A percentile compares a stretch with the other conserved stretches of the same genome.
Evolutionary conservation across 1,140 invertebrate genomes (phyloP).

Genomic region (Calosoma granatense): DNA sequence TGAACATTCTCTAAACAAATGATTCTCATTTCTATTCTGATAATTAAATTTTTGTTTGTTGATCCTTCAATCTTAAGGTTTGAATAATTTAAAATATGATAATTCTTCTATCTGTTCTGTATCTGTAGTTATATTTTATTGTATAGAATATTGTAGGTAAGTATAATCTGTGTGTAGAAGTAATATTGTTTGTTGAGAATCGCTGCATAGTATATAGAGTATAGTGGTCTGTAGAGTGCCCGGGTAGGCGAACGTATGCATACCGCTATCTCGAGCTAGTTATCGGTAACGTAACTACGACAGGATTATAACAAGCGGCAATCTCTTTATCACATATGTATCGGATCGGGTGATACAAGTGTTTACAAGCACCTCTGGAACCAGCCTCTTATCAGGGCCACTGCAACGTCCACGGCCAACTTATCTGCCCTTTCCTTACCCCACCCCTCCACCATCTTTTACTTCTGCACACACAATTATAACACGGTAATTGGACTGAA

Average conservation of each 20-base stretch:
- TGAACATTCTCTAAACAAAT: too few relatives aligned
- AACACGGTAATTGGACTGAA: too few relatives aligned
- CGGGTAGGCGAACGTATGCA: background rate
- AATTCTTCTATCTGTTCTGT: background rate
- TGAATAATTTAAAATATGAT: background rate
- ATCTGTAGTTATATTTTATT: background rate
- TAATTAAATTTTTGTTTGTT: too few relatives aligned
- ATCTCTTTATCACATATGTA: background rate
- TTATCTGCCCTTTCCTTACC: too few relatives aligned
- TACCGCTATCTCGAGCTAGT: background rate
- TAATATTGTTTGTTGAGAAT: background rate
- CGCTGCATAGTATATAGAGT: background rate
- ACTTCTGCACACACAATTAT: too few relatives aligned
- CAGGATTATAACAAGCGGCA: background rate
- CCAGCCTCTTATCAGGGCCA: background rate
- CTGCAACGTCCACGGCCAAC: background rate
- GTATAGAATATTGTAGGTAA: background rate
- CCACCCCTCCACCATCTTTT: too few relatives aligned
- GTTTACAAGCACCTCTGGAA: background rate
- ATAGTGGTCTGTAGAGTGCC: background rate
- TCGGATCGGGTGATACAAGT: background rate
- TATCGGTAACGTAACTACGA: background rate
- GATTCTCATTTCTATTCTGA: too few relatives aligned
- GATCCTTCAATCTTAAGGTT: too few relatives aligned
- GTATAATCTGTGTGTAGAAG: background rate